Conservation (phyloP, 1,140 invertebrate species). For the Drosophila neocordata region DNA sequence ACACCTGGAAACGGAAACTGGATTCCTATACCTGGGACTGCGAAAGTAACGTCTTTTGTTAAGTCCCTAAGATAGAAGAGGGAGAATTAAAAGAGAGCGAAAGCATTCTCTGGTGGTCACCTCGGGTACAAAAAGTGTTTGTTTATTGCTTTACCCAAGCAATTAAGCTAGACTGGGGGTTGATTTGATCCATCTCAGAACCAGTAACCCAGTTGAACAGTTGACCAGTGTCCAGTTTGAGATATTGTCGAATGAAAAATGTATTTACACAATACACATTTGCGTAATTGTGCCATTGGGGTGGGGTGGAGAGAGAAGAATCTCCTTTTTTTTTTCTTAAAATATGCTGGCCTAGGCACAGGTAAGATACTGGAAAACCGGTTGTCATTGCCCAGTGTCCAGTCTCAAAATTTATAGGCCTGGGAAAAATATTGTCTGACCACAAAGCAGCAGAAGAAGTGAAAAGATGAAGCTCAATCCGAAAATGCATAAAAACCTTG, state of each 20-base stretch:
- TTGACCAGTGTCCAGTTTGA: constrained; percentile 51
- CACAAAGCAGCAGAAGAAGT: constrained; percentile 32
- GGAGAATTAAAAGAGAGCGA: constrained; percentile 15
- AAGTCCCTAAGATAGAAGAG: neutral
- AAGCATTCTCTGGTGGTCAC: constrained; percentile 43
- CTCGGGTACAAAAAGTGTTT: constrained; percentile 50
- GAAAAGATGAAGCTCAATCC: constrained; percentile 22
- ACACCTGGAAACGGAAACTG: constrained; percentile 45
- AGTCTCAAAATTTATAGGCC: constrained; percentile 59
- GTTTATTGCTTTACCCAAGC: constrained; percentile 52
- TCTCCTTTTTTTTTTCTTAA: constrained; percentile 1
- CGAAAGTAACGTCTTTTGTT: constrained; percentile 54
- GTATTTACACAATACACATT: constrained; percentile 65
- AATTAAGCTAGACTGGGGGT: constrained; percentile 59
- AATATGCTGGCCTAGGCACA: constrained; percentile 30
- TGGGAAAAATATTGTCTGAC: constrained; percentile 61
- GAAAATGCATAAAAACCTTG: constrained; percentile 42
- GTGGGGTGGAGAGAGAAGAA: constrained; percentile 13
- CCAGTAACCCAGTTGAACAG: constrained; percentile 23
- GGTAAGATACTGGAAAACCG: constrained; percentile 46
- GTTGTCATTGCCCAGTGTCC: constrained; percentile 41
- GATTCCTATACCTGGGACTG: constrained; percentile 27
- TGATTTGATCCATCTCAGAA: constrained; percentile 29
- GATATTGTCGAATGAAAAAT: constrained; percentile 36
- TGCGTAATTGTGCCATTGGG: constrained; percentile 50